Evolutionary conservation across 2,113 vertebrate genomes (phyloP).

Genomic region (Ptilonorhynchus violaceus): DNA sequence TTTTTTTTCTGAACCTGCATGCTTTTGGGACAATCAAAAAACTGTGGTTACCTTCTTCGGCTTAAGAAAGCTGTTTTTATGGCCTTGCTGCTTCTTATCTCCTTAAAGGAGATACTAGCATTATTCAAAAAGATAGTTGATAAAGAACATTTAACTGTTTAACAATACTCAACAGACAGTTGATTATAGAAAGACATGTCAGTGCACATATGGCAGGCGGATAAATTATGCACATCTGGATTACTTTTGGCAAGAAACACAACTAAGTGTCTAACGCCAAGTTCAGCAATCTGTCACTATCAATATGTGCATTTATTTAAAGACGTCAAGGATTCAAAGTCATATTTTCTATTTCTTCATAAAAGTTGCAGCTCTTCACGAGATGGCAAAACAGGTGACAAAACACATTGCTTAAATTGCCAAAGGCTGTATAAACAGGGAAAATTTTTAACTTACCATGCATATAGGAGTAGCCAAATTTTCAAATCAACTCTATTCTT

Average conservation of each 20-base stretch:
- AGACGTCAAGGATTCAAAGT: constrained; percentile 73
- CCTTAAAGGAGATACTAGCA: constrained; percentile 60
- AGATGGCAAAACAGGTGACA: constrained; percentile 76
- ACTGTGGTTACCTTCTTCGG: neutral
- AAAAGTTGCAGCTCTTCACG: constrained; percentile 68
- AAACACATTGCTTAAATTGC: constrained; percentile 68
- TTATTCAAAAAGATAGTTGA: constrained; percentile 68
- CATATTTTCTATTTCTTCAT: constrained; percentile 75
- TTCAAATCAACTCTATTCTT: constrained; percentile 8
- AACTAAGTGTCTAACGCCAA: constrained; percentile 78
- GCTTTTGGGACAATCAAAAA: constrained; percentile 13
- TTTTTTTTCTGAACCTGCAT: neutral
- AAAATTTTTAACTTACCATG: constrained; percentile 55
- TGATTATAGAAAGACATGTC: constrained; percentile 83
- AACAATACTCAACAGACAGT: constrained; percentile 81
- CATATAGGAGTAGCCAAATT: constrained; percentile 11
- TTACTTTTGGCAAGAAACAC: constrained; percentile 79
- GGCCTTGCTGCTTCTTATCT: neutral
- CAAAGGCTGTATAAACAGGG: constrained; percentile 72
- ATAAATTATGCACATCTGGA: constrained; percentile 87
- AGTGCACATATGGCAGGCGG: constrained; percentile 79
- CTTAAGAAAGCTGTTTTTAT: neutral
- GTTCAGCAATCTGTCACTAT: constrained; percentile 83
- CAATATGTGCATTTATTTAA: constrained; percentile 80
- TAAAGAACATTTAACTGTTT: constrained; percentile 74